Percentiles rank a stretch among this genome's conserved stretches.
Evolutionary conservation across 2,888 invertebrate species (phyloP).

Genomic region (Pterobdella sp.): DNA sequence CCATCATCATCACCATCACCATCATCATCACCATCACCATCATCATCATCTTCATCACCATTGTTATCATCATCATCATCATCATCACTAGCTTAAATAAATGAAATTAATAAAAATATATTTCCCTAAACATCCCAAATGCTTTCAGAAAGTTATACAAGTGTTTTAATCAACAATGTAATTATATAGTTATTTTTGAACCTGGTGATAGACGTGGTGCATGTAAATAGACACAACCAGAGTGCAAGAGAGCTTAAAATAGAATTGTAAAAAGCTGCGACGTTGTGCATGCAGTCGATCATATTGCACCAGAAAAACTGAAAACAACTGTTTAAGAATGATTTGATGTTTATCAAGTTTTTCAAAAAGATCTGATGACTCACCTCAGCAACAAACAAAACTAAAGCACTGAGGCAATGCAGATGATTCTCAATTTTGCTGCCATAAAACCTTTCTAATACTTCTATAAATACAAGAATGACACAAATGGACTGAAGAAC

Average conservation of each 20-base stretch:
- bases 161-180: background rate
- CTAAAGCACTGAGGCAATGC: too few species aligned
- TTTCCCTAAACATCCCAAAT: background rate
- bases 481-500: background rate
- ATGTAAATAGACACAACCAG: background rate
- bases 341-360: too few species aligned
- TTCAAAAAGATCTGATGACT: too few species aligned
- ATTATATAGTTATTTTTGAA: background rate
- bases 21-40: too few species aligned
- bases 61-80: background rate
- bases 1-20: too few species aligned
- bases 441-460: too few species aligned
- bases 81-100: too few species aligned
- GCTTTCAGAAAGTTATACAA: background rate
- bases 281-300: background rate
- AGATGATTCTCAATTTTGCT: too few species aligned
- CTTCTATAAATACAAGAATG: background rate
- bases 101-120: background rate
- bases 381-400: too few species aligned
- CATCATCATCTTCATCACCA: background rate
- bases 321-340: background rate
- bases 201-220: background rate
- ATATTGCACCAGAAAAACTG: constrained; percentile 3
- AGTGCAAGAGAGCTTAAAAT: background rate
- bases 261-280: background rate